These are phyloP conservation scores for Tamias sibiricus DNA, from an alignment of 2,113 vertebrate species.

Conservation along the genomic window DNA sequence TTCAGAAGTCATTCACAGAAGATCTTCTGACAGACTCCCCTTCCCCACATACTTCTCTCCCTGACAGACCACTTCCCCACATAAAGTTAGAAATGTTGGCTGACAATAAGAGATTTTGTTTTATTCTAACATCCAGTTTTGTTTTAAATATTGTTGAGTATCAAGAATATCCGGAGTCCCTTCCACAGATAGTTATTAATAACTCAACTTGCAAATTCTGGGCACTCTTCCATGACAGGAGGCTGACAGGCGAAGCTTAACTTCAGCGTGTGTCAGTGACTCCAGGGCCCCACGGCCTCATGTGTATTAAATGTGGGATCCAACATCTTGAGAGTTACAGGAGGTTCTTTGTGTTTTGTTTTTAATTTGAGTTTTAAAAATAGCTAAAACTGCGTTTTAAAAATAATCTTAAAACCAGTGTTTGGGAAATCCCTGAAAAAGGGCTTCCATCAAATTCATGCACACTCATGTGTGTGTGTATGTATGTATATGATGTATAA, in stretches of 20 bases:
- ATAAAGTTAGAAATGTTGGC: not conserved
- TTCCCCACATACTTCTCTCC: not conserved
- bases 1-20: not conserved
- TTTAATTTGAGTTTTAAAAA: constrained; percentile 55
- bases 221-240: not conserved
- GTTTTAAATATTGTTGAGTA: not conserved
- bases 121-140: not conserved
- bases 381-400: constrained; percentile 6
- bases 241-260: not conserved
- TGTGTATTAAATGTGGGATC: not conserved
- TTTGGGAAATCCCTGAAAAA: constrained; percentile 3
- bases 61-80: not conserved
- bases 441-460: not conserved
- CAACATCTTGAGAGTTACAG: not conserved
- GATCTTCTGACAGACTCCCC: not conserved
- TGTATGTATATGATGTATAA: not conserved
- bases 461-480: not conserved
- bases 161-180: not conserved
- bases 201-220: not conserved
- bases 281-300: not conserved
- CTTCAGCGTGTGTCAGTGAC: not conserved
- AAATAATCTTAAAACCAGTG: constrained; percentile 34
- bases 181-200: not conserved
- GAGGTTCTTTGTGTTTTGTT: not conserved
- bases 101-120: not conserved